Base-by-base conservation (phyloP, 2,888 invertebrate genomes). In the Drosophila meridiana region DNA sequence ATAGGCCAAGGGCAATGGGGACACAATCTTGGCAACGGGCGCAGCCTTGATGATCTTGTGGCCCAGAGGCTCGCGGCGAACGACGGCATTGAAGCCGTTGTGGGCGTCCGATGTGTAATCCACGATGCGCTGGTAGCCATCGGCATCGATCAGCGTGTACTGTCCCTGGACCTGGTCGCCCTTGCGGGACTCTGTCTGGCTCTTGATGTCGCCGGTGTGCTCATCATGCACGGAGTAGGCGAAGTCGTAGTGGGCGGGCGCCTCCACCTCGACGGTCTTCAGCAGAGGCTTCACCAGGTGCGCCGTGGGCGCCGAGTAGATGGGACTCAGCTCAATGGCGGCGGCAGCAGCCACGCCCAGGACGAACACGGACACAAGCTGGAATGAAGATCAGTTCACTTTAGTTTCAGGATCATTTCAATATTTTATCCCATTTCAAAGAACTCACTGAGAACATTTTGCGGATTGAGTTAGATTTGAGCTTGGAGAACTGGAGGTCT, bases 51-150 rank as follows among this genome's bases (percentile, higher is more conserved):
- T 73, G 11, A 93, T 90, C 80, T 93, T 92, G 0, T 93, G 93
- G 4, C 91, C 93, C 30, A 93, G 90, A 0, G 94, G 94, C 80
- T 94, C 94, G 70, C 93, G 94, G 74, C 93, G 93, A 5, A 94
- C 94, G 42, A 94, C 93, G 34, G 94, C 94, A 85, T 94, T 94
- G 92, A 94, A 94, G 59, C 94, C 94, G 73, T 94, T 94, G 79
- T 94, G 93, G 34, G 93, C 92, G 89, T 94, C 94, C 52, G 94
- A 94, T 55, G 94, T 94, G 87, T 94, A 94, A 75, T 94, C 94
- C 47, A 94, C 94, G 53, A 93, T 94, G 70, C 94, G 93, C 75
- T 93, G 93, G 74, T 92, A 93, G 40, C 94, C 94, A 90, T 94
- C 94, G 73, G 94, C 90, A 83, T 94, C 94, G 73, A 94, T 90